phyloP scores from a whole-genome alignment of 2,888 invertebrate genomes.

The Cerastoderma edule region DNA sequence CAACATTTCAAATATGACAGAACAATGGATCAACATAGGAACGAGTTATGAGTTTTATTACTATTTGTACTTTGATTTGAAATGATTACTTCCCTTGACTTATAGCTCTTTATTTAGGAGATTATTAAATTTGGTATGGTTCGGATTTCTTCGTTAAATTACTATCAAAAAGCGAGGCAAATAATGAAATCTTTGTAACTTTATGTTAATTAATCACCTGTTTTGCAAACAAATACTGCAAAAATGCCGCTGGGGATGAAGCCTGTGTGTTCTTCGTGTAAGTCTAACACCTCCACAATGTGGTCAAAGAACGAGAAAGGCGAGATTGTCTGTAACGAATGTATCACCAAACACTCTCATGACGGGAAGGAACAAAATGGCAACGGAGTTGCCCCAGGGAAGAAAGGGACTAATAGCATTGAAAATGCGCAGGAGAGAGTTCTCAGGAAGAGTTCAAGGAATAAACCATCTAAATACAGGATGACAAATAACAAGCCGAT shows the following conservation, averaged over 20 bases:
- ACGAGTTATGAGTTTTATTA: too few relatives aligned
- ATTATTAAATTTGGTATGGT: neutral
- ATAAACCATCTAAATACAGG: slow-evolving; percentile 78
- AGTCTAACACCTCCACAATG: slow-evolving; percentile 84
- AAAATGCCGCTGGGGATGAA: slow-evolving; percentile 79
- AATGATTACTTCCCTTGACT: slow-evolving; percentile 4
- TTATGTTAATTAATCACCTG: neutral
- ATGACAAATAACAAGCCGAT: slow-evolving; percentile 72
- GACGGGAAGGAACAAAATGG: slow-evolving; percentile 64
- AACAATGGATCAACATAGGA: too few relatives aligned
- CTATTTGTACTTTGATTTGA: neutral
- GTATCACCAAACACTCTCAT: slow-evolving; percentile 85
- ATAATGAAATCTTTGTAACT: neutral
- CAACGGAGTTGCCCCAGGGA: slow-evolving; percentile 41
- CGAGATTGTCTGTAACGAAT: slow-evolving; percentile 90
- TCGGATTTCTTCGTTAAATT: neutral
- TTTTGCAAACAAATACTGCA: neutral
- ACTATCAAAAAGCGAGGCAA: neutral
- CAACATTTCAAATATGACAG: too few relatives aligned
- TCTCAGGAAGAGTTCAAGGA: slow-evolving; percentile 79
- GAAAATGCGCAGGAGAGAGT: slow-evolving; percentile 67
- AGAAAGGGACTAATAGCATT: slow-evolving; percentile 23
- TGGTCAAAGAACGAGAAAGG: slow-evolving; percentile 91
- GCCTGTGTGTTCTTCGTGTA: slow-evolving; percentile 75
- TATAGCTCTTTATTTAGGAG: slow-evolving; percentile 1